Conservation (phyloP, 2,888 invertebrate genomes). For the Thymelicus lineola region DNA sequence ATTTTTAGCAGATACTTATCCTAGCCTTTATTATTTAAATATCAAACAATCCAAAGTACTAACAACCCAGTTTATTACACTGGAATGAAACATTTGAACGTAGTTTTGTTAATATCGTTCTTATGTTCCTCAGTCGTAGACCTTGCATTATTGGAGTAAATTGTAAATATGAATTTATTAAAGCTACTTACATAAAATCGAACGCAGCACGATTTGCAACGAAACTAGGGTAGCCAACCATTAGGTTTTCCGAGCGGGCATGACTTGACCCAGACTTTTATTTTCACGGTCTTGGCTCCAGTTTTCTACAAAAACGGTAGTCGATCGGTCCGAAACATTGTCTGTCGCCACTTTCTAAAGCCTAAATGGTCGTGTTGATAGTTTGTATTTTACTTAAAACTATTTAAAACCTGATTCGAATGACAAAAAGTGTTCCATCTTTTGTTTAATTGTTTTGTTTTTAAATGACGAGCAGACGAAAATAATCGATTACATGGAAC, state of each 20-base stretch:
- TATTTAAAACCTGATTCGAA: background rate
- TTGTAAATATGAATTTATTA: constrained; percentile 37
- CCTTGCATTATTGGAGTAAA: constrained; percentile 24
- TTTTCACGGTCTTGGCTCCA: constrained; percentile 50
- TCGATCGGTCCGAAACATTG: constrained; percentile 28
- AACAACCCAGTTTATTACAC: background rate
- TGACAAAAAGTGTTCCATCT: background rate
- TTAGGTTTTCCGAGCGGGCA: background rate
- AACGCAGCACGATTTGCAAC: constrained; percentile 41
- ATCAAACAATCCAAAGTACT: background rate
- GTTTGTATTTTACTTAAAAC: constrained; percentile 13
- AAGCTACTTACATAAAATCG: constrained; percentile 1
- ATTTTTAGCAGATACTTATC: background rate
- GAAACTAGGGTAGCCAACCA: background rate
- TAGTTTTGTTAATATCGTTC: background rate
- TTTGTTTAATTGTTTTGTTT: background rate
- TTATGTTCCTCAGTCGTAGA: background rate
- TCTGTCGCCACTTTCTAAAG: constrained; percentile 26
- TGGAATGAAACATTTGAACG: background rate
- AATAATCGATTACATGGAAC: no score
- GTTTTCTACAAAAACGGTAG: constrained; percentile 55
- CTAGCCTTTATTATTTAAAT: background rate
- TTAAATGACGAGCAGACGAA: no score
- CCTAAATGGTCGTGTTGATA: constrained; percentile 9
- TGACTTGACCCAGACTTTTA: constrained; percentile 55